Evolutionary conservation across 2,888 invertebrate species (phyloP), one percentile per base, ranked within the genome.

Genomic region (Margaritifera margaritifera): DNA sequence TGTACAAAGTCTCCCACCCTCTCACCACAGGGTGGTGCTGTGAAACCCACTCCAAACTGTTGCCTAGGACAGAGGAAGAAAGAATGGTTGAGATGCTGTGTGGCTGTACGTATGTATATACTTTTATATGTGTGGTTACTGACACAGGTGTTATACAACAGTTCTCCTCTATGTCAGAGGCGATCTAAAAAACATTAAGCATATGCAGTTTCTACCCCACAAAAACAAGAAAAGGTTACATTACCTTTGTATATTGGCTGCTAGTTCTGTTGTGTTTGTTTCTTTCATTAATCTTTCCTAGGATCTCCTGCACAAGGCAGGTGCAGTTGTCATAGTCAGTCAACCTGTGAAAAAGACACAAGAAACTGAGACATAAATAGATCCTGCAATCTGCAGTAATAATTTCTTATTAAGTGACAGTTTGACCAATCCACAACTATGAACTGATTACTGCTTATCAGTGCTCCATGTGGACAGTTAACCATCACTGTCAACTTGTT

Each of bases 231-330:
- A 42, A 42, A 42, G 42, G 11, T 42, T 5, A 50, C 22, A 62
- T 22, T 71, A 87, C 87, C 82, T 87, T 86, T 51, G 84, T 86
- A 68, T 84, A 85, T 22, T 77, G 72, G 22, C 80, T 80, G 65
- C 86, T 85, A 6, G 84, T 84, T 62, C 86, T 76, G 57, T 80
- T 79, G 64, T 85, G 79, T 67, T 84, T 84, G 64, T 86, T 85
- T 68, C 86, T 79, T 56, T 87, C 85, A 69, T 84, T 86, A 24
- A 87, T 82, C 62, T 81, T 79, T 55, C 80, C 82, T 83, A 85
- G 83, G 24, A 87, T 80, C 27, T 84, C 81, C 74, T 86, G 85
- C 50, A 83, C 84, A 63, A 86, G 70, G 42, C 77, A 73, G 71
- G 81, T 68, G 71, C 85, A 85, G 64, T 71, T 68, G 31, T 87